Evolutionary conservation across 2,888 invertebrate species (phyloP).

Genomic region (Bimastos eiseni): DNA sequence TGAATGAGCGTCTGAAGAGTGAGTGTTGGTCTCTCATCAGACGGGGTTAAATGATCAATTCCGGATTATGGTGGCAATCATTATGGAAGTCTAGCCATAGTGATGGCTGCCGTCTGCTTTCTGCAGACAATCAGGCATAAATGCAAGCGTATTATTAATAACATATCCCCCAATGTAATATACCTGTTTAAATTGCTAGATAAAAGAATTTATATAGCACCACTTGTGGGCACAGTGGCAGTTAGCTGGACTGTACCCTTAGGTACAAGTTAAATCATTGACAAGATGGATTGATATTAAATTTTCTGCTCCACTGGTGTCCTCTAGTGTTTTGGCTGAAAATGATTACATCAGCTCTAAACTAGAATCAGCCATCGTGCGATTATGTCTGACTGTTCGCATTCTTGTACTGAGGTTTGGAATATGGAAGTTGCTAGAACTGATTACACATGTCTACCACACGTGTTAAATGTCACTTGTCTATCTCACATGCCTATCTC

Average conservation of each 20-base stretch:
- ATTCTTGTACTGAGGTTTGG: neutral
- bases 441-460: too few relatives aligned
- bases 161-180: too few relatives aligned
- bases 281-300: slow-evolving; percentile 5
- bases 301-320: neutral
- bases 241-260: neutral
- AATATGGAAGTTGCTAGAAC: neutral
- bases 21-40: too few relatives aligned
- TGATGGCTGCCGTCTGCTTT: too few relatives aligned
- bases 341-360: neutral
- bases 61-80: too few relatives aligned
- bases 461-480: too few relatives aligned
- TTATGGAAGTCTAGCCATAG: too few relatives aligned
- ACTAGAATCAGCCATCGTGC: neutral
- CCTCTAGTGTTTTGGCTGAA: neutral
- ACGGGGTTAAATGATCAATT: too few relatives aligned
- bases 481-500: neutral
- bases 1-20: too few relatives aligned
- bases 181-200: neutral
- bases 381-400: neutral
- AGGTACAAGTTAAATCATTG: neutral
- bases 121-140: too few relatives aligned
- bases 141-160: too few relatives aligned
- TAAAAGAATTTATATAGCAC: neutral
- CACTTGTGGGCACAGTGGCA: neutral